Conservation (phyloP, 2,888 invertebrate genomes). For the Hoplodrina blanda region DNA sequence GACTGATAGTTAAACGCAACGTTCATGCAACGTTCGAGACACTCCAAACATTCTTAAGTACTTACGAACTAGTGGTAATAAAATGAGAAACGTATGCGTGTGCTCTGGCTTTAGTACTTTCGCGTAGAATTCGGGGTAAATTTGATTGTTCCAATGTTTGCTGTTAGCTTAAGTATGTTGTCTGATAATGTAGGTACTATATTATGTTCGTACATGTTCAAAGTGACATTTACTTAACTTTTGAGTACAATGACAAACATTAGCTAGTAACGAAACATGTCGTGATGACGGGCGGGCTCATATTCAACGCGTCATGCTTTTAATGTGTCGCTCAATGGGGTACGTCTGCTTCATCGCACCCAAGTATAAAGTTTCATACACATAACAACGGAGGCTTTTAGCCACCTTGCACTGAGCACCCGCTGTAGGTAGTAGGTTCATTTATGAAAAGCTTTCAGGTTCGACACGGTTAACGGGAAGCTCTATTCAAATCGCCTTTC, state of each 20-base stretch:
- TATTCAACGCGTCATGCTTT: conserved; percentile 63
- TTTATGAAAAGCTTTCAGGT: conserved; percentile 89
- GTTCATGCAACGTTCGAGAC: conserved; percentile 45
- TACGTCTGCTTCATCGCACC: conserved; percentile 70
- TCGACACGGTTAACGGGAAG: conserved; percentile 81
- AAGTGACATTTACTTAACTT: conserved; percentile 36
- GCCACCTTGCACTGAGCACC: conserved; percentile 80
- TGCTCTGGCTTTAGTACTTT: conserved; percentile 32
- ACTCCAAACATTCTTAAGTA: conserved; percentile 60
- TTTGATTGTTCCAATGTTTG: conserved; percentile 35
- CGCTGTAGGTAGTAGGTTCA: conserved; percentile 74
- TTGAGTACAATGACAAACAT: conserved; percentile 32
- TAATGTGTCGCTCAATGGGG: conserved; percentile 68
- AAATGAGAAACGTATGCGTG: conserved; percentile 52
- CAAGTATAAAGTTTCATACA: conserved; percentile 79
- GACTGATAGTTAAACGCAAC: conserved; percentile 52
- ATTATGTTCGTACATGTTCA: conserved; percentile 24
- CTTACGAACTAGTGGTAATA: conserved; percentile 56
- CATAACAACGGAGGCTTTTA: conserved; percentile 79
- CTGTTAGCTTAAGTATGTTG: conserved; percentile 27
- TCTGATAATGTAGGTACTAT: conserved; percentile 37
- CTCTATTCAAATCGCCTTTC: conserved; percentile 87
- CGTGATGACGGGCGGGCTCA: conserved; percentile 55
- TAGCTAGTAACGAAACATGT: conserved; percentile 29
- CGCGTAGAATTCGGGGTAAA: conserved; percentile 38